These are phyloP conservation scores for Punctoribates punctum DNA, from an alignment of 2,888 invertebrate genomes.

Conservation along the genomic window DNA sequence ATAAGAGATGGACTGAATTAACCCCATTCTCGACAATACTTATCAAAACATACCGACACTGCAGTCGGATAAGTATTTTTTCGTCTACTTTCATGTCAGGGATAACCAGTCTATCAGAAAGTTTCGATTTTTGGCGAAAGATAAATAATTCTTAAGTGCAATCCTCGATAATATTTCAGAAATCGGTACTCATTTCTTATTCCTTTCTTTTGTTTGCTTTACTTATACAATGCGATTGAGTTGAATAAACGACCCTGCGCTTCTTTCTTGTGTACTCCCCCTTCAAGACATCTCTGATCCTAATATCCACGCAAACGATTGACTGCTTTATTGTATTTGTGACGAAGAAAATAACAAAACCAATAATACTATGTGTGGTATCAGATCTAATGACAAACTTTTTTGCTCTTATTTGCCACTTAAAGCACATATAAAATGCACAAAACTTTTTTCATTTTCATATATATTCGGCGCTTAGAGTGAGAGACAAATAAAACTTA, in stretches of 20 bases:
- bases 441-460: too few relatives aligned
- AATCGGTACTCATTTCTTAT: too few relatives aligned
- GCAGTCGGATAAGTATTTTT: conserved; percentile 19
- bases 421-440: background rate
- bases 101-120: too few relatives aligned
- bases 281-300: background rate
- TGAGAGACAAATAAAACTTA: too few relatives aligned
- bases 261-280: too few relatives aligned
- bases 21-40: conserved; percentile 34
- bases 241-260: too few relatives aligned
- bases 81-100: background rate
- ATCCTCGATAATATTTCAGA: too few relatives aligned
- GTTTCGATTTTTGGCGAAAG: too few relatives aligned
- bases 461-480: too few relatives aligned
- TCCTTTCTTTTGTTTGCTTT: too few relatives aligned
- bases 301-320: conserved; percentile 7
- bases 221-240: too few relatives aligned
- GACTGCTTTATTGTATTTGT: conserved; percentile 30
- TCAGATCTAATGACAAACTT: background rate
- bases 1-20: conserved; percentile 27
- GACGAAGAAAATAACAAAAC: conserved; percentile 21
- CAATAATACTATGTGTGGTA: background rate
- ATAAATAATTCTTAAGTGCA: too few relatives aligned
- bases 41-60: background rate
- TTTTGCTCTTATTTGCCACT: background rate